phyloP scores from a whole-genome alignment of 2,797 vertebrate genomes.

The Xenentodon cancila region DNA sequence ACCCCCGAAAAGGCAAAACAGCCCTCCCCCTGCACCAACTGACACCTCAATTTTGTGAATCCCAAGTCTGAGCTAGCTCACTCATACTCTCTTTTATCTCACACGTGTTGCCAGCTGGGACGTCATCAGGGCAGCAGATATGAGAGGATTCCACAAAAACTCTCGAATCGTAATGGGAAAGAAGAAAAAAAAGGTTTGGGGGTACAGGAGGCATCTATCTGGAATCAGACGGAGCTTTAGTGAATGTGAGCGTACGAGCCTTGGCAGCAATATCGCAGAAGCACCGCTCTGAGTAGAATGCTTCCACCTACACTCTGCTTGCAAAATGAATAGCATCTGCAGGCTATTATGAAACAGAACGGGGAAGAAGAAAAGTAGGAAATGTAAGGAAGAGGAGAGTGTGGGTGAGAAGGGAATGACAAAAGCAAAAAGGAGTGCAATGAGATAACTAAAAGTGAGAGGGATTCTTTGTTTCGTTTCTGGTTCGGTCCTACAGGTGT shows the following conservation, averaged over 20 bases:
- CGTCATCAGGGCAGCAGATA: constrained; percentile 27
- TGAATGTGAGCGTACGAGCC: constrained; percentile 14
- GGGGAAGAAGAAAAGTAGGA: constrained; percentile 25
- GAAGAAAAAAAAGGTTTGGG: background rate
- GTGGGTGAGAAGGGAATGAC: constrained; percentile 26
- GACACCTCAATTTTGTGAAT: constrained; percentile 18
- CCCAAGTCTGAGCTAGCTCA: constrained; percentile 8
- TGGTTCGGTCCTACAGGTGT: constrained; percentile 30
- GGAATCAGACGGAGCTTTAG: constrained; percentile 23
- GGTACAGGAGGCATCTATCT: constrained; percentile 21
- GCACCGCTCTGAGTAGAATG: constrained; percentile 39
- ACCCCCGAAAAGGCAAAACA: constrained; percentile 14
- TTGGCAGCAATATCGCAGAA: constrained; percentile 31
- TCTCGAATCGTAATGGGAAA: background rate
- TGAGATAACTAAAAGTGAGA: background rate
- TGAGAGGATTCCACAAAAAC: constrained; percentile 26
- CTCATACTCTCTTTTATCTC: constrained; percentile 9
- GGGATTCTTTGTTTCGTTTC: constrained; percentile 1
- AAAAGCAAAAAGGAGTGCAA: constrained; percentile 8
- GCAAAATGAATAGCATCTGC: constrained; percentile 65
- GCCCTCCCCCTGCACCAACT: constrained; percentile 2
- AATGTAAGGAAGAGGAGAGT: constrained; percentile 18
- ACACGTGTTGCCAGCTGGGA: background rate
- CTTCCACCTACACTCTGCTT: constrained; percentile 61
- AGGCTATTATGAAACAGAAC: constrained; percentile 53